phyloP scores from a whole-genome alignment of 2,113 vertebrate species.

The Takifugu bimaculatus region DNA sequence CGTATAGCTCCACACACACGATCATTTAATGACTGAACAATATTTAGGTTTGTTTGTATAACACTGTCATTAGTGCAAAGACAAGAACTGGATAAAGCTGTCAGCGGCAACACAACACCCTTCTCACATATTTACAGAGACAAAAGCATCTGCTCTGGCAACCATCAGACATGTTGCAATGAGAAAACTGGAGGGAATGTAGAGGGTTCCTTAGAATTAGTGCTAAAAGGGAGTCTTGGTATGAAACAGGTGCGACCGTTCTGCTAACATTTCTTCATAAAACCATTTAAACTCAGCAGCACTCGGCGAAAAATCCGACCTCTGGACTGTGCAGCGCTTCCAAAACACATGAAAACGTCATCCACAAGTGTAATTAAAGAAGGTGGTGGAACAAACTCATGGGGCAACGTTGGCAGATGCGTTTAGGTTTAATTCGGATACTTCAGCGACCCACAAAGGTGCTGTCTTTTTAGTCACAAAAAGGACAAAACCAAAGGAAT shows the following conservation, averaged over 20 bases:
- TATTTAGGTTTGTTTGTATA: constrained; percentile 59
- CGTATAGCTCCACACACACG: constrained; percentile 34
- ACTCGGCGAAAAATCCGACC: background rate
- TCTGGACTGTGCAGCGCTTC: constrained; percentile 3
- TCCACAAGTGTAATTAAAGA: too few relatives aligned
- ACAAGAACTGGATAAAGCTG: constrained; percentile 49
- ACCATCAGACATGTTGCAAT: constrained; percentile 8
- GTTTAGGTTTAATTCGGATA: background rate
- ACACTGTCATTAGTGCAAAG: constrained; percentile 58
- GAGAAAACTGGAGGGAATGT: background rate
- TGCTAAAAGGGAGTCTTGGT: too few relatives aligned
- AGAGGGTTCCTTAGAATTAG: too few relatives aligned
- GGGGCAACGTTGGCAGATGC: background rate
- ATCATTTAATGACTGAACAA: constrained; percentile 60
- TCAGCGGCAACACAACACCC: constrained; percentile 50
- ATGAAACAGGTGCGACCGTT: too few relatives aligned
- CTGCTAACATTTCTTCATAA: constrained; percentile 2
- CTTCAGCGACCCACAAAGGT: background rate
- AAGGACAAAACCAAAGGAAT: constrained; percentile 8
- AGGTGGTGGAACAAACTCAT: background rate
- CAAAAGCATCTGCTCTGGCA: constrained; percentile 17
- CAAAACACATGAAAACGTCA: too few relatives aligned
- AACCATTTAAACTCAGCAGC: constrained; percentile 10
- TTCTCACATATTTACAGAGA: constrained; percentile 40
- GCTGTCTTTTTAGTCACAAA: background rate